phyloP scores from a whole-genome alignment of 2,888 invertebrate genomes.

The Cephus runcator region DNA sequence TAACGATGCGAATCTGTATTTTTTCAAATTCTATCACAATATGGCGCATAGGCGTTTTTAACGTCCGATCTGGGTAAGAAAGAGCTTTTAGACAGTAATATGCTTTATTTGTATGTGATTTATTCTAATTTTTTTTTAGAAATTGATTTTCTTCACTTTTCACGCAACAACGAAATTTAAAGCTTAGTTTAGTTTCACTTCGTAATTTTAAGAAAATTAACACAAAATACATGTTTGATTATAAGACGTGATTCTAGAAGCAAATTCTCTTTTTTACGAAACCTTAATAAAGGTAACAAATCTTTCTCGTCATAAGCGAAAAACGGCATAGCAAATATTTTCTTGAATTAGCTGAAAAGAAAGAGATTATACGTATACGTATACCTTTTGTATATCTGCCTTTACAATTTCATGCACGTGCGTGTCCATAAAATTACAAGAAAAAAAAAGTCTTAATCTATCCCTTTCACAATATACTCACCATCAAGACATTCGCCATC shows the following conservation, averaged over 20 bases:
- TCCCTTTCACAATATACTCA: slow-evolving; percentile 60
- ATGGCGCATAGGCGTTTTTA: neutral
- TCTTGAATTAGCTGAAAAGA: neutral
- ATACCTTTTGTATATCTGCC: neutral
- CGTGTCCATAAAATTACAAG: neutral
- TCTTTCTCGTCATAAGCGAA: neutral
- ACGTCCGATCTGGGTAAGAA: too few species aligned
- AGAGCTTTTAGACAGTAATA: too few species aligned
- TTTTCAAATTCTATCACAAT: neutral
- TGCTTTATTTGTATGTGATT: too few species aligned
- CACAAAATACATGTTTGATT: too few species aligned
- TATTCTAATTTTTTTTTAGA: too few species aligned
- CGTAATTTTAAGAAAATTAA: too few species aligned
- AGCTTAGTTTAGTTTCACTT: too few species aligned
- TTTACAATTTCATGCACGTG: neutral
- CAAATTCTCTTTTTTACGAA: too few species aligned
- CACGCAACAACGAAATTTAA: too few species aligned
- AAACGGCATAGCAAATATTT: neutral
- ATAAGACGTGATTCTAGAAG: too few species aligned
- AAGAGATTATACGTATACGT: neutral
- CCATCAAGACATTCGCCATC: slow-evolving; percentile 87
- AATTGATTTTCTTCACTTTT: too few species aligned
- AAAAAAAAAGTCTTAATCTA: neutral
- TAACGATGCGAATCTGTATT: neutral
- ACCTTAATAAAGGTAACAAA: too few species aligned